These are phyloP conservation scores for Eucera pruinosa DNA, from an alignment of 2,888 invertebrate genomes.

Conservation along the genomic window DNA sequence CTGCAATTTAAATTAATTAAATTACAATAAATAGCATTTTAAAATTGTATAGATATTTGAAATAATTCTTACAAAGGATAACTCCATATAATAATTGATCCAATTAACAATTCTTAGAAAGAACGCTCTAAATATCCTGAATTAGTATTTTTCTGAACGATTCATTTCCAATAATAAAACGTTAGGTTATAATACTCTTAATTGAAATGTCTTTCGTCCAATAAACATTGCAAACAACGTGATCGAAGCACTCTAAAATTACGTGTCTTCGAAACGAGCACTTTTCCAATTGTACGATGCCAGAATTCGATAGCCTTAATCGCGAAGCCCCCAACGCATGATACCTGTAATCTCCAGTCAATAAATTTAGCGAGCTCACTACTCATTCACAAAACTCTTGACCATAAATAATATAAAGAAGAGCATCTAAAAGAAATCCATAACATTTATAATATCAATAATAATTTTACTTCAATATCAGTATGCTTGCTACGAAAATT, in stretches of 20 bases:
- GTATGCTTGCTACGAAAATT: neutral
- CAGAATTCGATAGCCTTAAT: slow-evolving; percentile 28
- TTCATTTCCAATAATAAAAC: too few relatives aligned
- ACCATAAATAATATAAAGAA: neutral
- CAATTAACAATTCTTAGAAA: too few relatives aligned
- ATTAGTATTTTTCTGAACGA: too few relatives aligned
- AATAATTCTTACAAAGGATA: too few relatives aligned
- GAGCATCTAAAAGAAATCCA: neutral
- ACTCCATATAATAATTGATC: too few relatives aligned
- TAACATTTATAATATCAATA: neutral
- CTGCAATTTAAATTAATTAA: too few relatives aligned
- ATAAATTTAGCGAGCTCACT: slow-evolving; percentile 9
- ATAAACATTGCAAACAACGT: neutral
- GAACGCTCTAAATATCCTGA: too few relatives aligned
- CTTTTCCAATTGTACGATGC: neutral
- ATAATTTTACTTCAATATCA: neutral
- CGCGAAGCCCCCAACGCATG: neutral
- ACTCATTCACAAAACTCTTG: neutral
- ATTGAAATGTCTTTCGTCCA: neutral
- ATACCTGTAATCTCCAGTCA: slow-evolving; percentile 30
- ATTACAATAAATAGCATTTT: too few relatives aligned
- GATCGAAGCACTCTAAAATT: slow-evolving; percentile 3
- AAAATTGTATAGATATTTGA: too few relatives aligned
- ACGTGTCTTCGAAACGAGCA: too few relatives aligned
- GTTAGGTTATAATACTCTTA: too few relatives aligned